These are phyloP conservation scores for Campylorhamphus procurvoides DNA, from an alignment of 2,113 vertebrate species.

Conservation along the genomic window DNA sequence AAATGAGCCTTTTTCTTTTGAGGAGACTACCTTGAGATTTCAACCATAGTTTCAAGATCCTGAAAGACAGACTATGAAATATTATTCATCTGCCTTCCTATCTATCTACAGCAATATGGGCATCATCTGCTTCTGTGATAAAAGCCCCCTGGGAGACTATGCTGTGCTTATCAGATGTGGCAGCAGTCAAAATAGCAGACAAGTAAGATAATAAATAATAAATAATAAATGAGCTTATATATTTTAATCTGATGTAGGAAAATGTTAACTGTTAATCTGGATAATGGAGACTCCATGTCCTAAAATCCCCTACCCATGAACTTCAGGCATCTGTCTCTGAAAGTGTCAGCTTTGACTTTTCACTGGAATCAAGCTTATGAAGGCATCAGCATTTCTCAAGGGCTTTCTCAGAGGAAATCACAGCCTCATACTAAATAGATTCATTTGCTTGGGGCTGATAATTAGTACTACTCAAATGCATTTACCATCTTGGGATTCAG, in stretches of 20 bases:
- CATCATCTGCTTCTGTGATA: slow-evolving; percentile 43
- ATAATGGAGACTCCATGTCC: slow-evolving; percentile 18
- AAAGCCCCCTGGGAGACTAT: slow-evolving; percentile 15
- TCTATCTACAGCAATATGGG: slow-evolving; percentile 5
- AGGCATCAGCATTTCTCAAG: slow-evolving; percentile 40
- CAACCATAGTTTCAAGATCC: slow-evolving; percentile 24
- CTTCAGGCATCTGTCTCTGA: not conserved
- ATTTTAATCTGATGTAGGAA: slow-evolving; percentile 60
- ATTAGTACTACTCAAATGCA: slow-evolving; percentile 2
- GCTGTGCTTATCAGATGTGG: slow-evolving; percentile 28
- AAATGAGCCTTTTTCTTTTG: slow-evolving; percentile 26
- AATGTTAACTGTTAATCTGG: slow-evolving; percentile 67
- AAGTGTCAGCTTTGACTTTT: slow-evolving; percentile 3
- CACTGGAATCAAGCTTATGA: slow-evolving; percentile 13
- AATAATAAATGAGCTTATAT: slow-evolving; percentile 70
- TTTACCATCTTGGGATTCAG: not conserved
- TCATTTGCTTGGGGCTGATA: not conserved
- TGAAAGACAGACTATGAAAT: slow-evolving; percentile 44
- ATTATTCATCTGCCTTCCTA: slow-evolving; percentile 52
- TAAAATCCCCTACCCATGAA: not conserved
- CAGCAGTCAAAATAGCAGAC: slow-evolving; percentile 73
- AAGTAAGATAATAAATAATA: slow-evolving; percentile 62
- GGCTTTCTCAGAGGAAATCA: slow-evolving; percentile 32
- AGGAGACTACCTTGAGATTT: slow-evolving; percentile 15
- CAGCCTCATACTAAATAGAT: slow-evolving; percentile 9